A percentile compares a stretch with the other conserved stretches of the same genome.
Evolutionary conservation across 2,888 invertebrate species (phyloP).

Genomic region (Lycaena phlaeas): DNA sequence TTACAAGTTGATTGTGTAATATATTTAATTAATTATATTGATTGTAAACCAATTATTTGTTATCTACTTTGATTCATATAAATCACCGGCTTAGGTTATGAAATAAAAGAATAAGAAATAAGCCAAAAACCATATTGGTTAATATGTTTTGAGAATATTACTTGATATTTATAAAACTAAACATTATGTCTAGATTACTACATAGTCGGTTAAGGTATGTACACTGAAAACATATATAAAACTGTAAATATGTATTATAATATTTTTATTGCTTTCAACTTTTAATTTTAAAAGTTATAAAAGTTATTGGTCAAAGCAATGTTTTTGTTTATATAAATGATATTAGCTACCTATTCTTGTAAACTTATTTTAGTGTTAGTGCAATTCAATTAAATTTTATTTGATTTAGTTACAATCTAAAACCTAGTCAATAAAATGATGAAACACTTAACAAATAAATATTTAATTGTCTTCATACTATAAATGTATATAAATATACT

Average conservation of each 20-base stretch:
- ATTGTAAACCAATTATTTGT: constrained; percentile 26
- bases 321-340: too few species aligned
- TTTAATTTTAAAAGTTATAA: too few species aligned
- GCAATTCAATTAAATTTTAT: too few species aligned
- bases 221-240: neutral
- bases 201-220: constrained; percentile 58
- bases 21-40: constrained; percentile 27
- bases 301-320: too few species aligned
- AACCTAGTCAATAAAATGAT: too few species aligned
- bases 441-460: too few species aligned
- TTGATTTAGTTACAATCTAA: too few species aligned
- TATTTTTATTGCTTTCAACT: too few species aligned
- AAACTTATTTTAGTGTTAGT: too few species aligned
- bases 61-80: constrained; percentile 31
- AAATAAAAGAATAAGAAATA: constrained; percentile 36
- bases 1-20: constrained; percentile 62
- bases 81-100: constrained; percentile 58
- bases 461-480: too few species aligned
- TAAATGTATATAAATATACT: too few species aligned
- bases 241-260: neutral
- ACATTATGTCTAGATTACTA: constrained; percentile 63
- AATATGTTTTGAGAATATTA: constrained; percentile 40
- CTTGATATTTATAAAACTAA: constrained; percentile 22
- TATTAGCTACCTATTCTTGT: too few species aligned
- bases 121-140: constrained; percentile 33